Evolutionary conservation across 2,113 vertebrate species (phyloP), one percentile per base, ranked within the genome.

Genomic region (Chaenogobius annularis): DNA sequence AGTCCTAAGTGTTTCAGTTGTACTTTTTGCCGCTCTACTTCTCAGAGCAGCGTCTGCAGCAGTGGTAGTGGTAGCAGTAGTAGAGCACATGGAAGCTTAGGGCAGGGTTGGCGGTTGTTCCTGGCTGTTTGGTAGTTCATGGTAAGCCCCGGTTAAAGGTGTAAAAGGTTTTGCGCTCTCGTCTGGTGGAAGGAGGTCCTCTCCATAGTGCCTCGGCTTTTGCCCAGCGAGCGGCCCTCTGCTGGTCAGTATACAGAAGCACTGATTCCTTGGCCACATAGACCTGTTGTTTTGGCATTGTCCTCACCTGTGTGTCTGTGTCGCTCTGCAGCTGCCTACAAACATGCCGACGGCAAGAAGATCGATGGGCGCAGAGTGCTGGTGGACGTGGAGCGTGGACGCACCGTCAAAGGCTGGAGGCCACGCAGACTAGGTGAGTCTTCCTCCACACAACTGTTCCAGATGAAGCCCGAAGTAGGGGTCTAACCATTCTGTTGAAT

Each of bases 341-440:
- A 98, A 86, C 96, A 98, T 17, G 96, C 96, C 15, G 96, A 98
- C 0, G 96, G 96, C 35, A 98, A 98, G 94, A 97, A 98, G 94
- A 98, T 97, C 0, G 96, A 97, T 1, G 96, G 95, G 47, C 88
- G 95, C 48, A 88, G 96, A 69, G 96, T 98, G 79, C 88, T 98
- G 46, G 96, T 98, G 73, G 96, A 98, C 1, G 96, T 98, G 84
- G 96, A 98, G 58, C 92, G 96, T 86, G 96, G 96, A 67, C 94
- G 96, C 52, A 98, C 96, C 0, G 96, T 97, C 63, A 98, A 97
- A 81, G 96, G 96, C 78, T 98, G 96, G 96, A 93, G 91, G 50
- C 96, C 96, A 43, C 94, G 96, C 73, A 94, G 95, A 68, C 94
- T 96, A 23, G 96, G 96, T 96, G 75, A 92, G 93, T 3, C 2